phyloP scores from a whole-genome alignment of 2,113 vertebrate species.

The Laticauda laticaudata region DNA sequence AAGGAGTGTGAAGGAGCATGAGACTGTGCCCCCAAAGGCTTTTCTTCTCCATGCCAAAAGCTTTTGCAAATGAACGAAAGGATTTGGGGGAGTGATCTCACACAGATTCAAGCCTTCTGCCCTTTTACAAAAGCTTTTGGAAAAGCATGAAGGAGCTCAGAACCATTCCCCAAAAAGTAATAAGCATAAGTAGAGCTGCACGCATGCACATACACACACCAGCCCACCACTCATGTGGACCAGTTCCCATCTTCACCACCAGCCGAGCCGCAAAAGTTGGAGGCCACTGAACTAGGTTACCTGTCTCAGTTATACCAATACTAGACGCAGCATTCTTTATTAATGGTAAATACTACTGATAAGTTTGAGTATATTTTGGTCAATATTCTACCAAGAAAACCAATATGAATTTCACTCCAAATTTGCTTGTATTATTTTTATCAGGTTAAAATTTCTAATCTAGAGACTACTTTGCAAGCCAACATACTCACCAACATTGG shows the following conservation, averaged over 20 bases:
- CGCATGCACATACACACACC: rapidly evolving
- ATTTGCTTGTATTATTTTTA: background rate
- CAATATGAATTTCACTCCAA: background rate
- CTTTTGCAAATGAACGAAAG: background rate
- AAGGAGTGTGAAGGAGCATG: background rate
- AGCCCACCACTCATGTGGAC: background rate
- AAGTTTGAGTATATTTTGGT: background rate
- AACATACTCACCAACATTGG: background rate
- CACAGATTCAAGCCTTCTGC: background rate
- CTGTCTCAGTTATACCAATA: background rate
- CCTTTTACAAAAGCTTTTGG: background rate
- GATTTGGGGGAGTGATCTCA: background rate
- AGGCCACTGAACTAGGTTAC: background rate
- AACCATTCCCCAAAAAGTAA: background rate
- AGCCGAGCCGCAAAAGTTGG: background rate
- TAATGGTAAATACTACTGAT: background rate
- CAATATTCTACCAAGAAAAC: background rate
- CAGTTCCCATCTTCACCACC: background rate
- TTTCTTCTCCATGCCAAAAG: background rate
- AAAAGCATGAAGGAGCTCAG: background rate
- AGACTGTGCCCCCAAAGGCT: background rate
- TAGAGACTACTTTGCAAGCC: background rate
- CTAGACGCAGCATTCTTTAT: background rate
- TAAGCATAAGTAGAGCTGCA: background rate
- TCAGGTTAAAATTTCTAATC: background rate